Evolutionary conservation across 2,888 invertebrate species (phyloP), one percentile per base, ranked within the genome.

Genomic region (Sabatieria punctata): DNA sequence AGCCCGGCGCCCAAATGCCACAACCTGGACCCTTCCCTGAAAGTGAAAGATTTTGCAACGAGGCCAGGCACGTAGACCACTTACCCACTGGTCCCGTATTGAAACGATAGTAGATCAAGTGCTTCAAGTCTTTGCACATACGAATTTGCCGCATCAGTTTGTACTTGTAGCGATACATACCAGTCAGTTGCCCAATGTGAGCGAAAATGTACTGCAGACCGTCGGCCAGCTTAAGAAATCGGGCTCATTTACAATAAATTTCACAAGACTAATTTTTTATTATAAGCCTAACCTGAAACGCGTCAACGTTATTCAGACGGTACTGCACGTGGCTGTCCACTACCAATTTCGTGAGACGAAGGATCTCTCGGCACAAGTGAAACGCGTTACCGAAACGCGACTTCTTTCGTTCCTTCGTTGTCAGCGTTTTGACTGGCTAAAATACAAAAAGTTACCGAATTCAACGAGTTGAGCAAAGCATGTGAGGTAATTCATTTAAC

Each of bases 121-220:
- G 97, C 65, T 99, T 99, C 58, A 99, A 73, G 72, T 99, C 97
- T 70, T 99, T 99, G 75, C 97, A 99, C 97, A 99, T 99, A 43
- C 97, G 74, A 57, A 97, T 95, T 71, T 95, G 95, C 62, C 89
- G 75, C 93, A 95, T 95, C 46, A 95, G 74, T 68, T 95, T 95
- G 72, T 95, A 95, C 64, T 89, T 89, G 74, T 95, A 95, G 25
- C 97, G 77, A 73, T 97, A 97, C 97, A 97, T 97, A 66, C 97
- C 97, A 0, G 97, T 99, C 49, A 99, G 73, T 67, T 99, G 97
- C 1, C 97, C 97, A 8, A 99, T 95, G 64, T 99, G 97, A 1
- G 97, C 89, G 68, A 99, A 99, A 52, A 97, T 88, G 68, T 99
- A 99, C 69, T 99, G 97, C 35, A 99, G 71, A 11, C 97, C 97